phyloP scores from a whole-genome alignment of 2,888 invertebrate genomes.

The Girardia tigrina region DNA sequence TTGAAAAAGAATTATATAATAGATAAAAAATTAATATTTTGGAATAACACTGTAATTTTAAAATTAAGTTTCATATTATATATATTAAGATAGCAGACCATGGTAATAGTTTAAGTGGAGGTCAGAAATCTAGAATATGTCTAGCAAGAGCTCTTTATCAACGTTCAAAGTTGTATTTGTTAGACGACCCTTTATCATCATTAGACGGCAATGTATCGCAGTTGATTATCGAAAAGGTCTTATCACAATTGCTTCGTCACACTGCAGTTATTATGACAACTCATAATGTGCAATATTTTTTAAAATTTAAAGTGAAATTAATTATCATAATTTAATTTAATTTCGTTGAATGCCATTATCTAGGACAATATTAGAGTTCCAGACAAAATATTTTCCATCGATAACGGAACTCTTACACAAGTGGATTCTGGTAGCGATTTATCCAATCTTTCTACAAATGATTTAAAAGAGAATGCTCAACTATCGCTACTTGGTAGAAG shows the following conservation, averaged over 20 bases:
- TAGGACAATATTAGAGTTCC: not conserved
- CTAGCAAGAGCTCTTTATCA: constrained; percentile 62
- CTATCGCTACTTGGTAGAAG: no score
- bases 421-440: not conserved
- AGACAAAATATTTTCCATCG: not conserved
- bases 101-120: constrained; percentile 62
- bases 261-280: not conserved
- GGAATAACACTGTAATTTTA: no score
- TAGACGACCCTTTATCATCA: constrained; percentile 82
- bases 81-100: not conserved
- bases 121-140: constrained; percentile 68
- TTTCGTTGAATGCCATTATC: not conserved
- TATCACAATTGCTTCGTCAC: not conserved
- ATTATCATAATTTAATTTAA: not conserved
- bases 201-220: not conserved
- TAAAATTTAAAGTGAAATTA: not conserved
- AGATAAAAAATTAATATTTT: no score
- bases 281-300: not conserved
- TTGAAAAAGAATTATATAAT: no score
- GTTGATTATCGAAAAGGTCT: not conserved
- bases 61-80: no score
- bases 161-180: constrained; percentile 63
- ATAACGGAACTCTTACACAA: not conserved
- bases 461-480: not conserved
- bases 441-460: not conserved